phyloP scores from a whole-genome alignment of 2,797 vertebrate genomes.

The Catamblyrhynchus diadema region DNA sequence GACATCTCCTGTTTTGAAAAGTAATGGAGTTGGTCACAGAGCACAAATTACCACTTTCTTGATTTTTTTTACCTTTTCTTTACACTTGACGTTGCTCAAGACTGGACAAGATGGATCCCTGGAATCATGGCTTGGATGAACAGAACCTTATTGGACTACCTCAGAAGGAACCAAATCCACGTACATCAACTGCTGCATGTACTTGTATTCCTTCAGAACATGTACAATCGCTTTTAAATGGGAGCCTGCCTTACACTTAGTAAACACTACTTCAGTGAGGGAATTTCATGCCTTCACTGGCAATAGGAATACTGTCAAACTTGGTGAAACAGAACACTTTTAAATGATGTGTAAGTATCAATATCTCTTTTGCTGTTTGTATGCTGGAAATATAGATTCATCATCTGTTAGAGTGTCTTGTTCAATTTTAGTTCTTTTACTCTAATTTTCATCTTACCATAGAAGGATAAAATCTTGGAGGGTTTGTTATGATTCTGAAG shows the following conservation, averaged over 20 bases:
- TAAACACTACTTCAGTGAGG: neutral
- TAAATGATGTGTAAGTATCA: neutral
- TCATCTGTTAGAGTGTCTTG: neutral
- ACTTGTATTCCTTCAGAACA: neutral
- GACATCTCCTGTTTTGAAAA: neutral
- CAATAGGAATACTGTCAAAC: neutral
- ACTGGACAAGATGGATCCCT: neutral
- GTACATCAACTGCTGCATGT: neutral
- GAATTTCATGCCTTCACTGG: neutral
- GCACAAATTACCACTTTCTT: neutral
- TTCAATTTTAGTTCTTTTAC: neutral
- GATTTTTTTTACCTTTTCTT: neutral
- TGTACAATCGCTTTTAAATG: neutral
- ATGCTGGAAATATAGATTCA: neutral
- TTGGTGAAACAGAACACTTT: neutral
- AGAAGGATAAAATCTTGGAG: neutral
- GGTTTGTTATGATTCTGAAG: neutral
- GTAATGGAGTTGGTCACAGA: neutral
- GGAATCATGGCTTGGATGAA: neutral
- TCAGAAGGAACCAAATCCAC: neutral
- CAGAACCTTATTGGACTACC: neutral
- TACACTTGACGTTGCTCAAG: neutral
- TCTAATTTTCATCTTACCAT: neutral
- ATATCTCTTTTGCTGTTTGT: neutral
- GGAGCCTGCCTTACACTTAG: neutral